Conservation (phyloP, 2,113 vertebrate genomes). For the Colistium nudipinnis region DNA sequence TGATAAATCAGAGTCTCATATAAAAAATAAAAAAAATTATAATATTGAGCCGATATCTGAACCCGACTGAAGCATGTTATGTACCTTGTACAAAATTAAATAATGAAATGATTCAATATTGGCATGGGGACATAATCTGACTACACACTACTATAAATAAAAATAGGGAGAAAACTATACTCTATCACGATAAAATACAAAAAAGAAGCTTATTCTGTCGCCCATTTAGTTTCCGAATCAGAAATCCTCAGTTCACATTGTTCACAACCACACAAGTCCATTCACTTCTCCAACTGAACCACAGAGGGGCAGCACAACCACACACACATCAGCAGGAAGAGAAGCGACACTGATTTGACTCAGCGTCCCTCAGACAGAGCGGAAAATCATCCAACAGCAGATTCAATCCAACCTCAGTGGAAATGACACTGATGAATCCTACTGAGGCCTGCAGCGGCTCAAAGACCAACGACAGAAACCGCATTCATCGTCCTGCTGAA, state of each 20-base stretch:
- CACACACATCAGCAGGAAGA: background rate
- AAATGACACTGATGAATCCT: too few relatives aligned
- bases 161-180: conserved; percentile 22
- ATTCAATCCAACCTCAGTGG: too few relatives aligned
- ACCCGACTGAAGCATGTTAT: conserved; percentile 60
- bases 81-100: conserved; percentile 79
- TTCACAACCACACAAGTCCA: conserved; percentile 21
- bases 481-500: conserved; percentile 18
- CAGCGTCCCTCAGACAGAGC: too few relatives aligned
- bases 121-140: conserved; percentile 38
- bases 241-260: conserved; percentile 51
- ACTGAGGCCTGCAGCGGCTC: background rate
- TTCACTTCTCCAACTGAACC: conserved; percentile 32
- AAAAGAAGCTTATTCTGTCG: conserved; percentile 29
- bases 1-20: conserved; percentile 57
- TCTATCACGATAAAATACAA: conserved; percentile 50
- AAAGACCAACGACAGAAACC: background rate
- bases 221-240: background rate
- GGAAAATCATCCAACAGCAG: too few relatives aligned
- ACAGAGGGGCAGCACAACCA: conserved; percentile 60
- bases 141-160: conserved; percentile 61
- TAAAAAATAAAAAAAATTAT: conserved; percentile 70
- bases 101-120: conserved; percentile 62
- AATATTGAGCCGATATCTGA: conserved; percentile 50
- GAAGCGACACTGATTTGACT: too few relatives aligned